Evolutionary conservation across 2,113 vertebrate genomes (phyloP).

Genomic region (Pipa parva): DNA sequence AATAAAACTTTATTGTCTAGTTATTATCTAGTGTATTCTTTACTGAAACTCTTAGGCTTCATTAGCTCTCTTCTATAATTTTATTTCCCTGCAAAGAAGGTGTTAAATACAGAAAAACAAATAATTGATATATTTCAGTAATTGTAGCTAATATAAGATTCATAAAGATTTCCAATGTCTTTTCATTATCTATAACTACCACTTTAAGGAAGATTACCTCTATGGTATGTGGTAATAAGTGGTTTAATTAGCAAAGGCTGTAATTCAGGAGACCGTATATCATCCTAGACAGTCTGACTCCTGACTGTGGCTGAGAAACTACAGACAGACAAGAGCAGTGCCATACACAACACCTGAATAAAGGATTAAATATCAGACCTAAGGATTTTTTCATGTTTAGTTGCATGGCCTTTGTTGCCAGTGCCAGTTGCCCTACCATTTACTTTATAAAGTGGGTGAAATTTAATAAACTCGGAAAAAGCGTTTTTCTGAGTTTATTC

Average conservation of each 20-base stretch:
- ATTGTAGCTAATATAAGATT: conserved; percentile 31
- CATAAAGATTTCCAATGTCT: conserved; percentile 25
- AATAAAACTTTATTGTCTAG: too few relatives aligned
- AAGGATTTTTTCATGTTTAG: neutral
- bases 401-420: neutral
- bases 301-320: conserved; percentile 8
- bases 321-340: conserved; percentile 3
- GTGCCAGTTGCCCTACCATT: too few relatives aligned
- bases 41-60: too few relatives aligned
- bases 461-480: too few relatives aligned
- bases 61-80: too few relatives aligned
- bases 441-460: too few relatives aligned
- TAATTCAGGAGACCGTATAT: conserved; percentile 35
- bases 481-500: too few relatives aligned
- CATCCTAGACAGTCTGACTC: conserved; percentile 34
- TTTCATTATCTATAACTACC: conserved; percentile 41
- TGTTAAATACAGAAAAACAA: conserved; percentile 55
- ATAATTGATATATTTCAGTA: conserved; percentile 36
- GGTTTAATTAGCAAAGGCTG: conserved; percentile 37
- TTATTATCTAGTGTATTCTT: too few relatives aligned
- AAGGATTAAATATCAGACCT: neutral
- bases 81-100: conserved; percentile 13
- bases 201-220: conserved; percentile 41
- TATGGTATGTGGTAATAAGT: conserved; percentile 40
- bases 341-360: neutral